Evolutionary conservation across 2,797 vertebrate genomes (phyloP).

Genomic region (Etheostoma perlongum): DNA sequence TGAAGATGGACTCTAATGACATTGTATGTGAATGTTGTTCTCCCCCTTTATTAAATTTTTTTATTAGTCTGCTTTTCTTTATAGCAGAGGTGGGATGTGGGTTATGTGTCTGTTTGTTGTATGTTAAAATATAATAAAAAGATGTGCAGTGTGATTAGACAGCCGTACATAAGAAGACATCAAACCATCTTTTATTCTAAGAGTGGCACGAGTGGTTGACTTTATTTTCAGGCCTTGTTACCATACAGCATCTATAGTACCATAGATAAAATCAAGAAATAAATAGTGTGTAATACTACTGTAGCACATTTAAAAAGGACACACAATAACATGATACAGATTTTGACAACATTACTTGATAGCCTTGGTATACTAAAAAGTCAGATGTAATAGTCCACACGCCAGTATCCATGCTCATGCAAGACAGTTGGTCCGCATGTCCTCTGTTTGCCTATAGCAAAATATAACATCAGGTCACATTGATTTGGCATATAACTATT

Average conservation of each 20-base stretch:
- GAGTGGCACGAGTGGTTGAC: slow-evolving; percentile 80
- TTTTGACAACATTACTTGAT: slow-evolving; percentile 50
- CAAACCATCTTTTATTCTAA: slow-evolving; percentile 37
- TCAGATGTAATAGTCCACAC: slow-evolving; percentile 35
- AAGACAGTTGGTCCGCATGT: slow-evolving; percentile 49
- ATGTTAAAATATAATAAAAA: too few relatives aligned
- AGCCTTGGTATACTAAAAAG: slow-evolving; percentile 59
- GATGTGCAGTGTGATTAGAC: neutral
- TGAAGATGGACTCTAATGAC: too few relatives aligned
- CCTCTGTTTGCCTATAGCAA: slow-evolving; percentile 32
- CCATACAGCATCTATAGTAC: slow-evolving; percentile 78
- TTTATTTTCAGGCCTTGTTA: slow-evolving; percentile 85
- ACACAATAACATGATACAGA: slow-evolving; percentile 70
- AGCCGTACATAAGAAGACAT: neutral
- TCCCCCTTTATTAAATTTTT: too few relatives aligned
- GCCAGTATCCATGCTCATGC: slow-evolving; percentile 70
- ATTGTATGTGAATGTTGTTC: too few relatives aligned
- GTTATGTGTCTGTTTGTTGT: too few relatives aligned
- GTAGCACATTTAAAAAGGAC: slow-evolving; percentile 81
- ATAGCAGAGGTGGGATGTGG: too few relatives aligned
- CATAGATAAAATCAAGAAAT: slow-evolving; percentile 85
- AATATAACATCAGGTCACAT: slow-evolving; percentile 48
- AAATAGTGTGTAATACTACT: slow-evolving; percentile 86
- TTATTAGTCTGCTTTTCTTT: too few relatives aligned
- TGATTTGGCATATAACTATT: slow-evolving; percentile 67